These are phyloP conservation scores for Drosophila grimshawi DNA, from an alignment of 1,140 invertebrate species.

Conservation along the genomic window DNA sequence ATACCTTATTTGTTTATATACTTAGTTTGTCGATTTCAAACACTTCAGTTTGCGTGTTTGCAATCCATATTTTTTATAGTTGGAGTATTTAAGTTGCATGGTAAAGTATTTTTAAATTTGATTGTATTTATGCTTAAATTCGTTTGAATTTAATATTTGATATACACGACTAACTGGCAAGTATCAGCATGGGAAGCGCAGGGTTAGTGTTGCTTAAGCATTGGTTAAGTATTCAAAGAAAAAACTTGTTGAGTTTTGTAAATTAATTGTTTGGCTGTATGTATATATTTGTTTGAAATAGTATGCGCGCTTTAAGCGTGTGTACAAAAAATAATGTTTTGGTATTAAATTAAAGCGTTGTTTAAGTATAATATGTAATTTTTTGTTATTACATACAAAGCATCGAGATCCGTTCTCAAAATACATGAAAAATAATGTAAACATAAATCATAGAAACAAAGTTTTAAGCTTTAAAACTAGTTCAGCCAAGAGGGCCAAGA, in stretches of 20 bases:
- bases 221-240: conserved; percentile 36
- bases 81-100: conserved; percentile 66
- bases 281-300: conserved; percentile 60
- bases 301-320: conserved; percentile 37
- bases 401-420: conserved; percentile 74
- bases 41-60: conserved; percentile 1
- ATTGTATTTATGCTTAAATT: conserved; percentile 82
- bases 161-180: conserved; percentile 63
- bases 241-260: conserved; percentile 18
- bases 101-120: conserved; percentile 78
- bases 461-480: conserved; percentile 62
- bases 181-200: conserved; percentile 64
- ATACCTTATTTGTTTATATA: conserved; percentile 5
- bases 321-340: conserved; percentile 53
- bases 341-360: conserved; percentile 61
- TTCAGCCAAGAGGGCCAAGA: conserved; percentile 54
- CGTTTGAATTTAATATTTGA: conserved; percentile 79
- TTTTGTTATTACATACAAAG: conserved; percentile 56
- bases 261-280: conserved; percentile 40
- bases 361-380: conserved; percentile 66
- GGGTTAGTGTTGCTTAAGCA: conserved; percentile 48
- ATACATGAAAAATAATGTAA: conserved; percentile 68
- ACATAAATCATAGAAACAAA: conserved; percentile 66
- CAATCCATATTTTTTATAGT: conserved; percentile 31
- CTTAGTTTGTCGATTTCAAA: conserved; percentile 18